Percentiles rank a stretch among this genome's conserved stretches.
These are phyloP conservation scores for Vandiemenella viatica DNA, from an alignment of 2,888 invertebrate species.

Conservation along the genomic window DNA sequence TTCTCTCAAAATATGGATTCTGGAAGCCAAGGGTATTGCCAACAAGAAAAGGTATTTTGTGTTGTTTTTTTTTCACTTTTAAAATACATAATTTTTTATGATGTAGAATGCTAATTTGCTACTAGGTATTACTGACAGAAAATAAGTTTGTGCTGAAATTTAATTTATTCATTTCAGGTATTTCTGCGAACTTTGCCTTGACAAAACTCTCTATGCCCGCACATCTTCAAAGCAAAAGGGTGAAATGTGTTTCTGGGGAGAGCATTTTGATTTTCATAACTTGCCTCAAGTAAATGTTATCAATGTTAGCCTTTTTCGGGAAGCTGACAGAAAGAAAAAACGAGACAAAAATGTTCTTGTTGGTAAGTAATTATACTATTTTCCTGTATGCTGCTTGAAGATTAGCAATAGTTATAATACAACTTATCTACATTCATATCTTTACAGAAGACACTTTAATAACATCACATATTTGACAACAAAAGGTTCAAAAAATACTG, in stretches of 20 bases:
- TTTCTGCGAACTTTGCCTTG: conserved; percentile 83
- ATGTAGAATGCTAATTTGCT: too few relatives aligned
- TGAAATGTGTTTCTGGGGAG: conserved; percentile 91
- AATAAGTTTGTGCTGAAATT: too few relatives aligned
- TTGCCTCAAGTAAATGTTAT: conserved; percentile 63
- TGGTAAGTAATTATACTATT: conserved; percentile 42
- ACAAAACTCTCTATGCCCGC: conserved; percentile 76
- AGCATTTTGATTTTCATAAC: conserved; percentile 80
- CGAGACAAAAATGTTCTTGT: conserved; percentile 75
- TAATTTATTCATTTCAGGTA: conserved; percentile 47
- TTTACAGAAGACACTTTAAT: too few relatives aligned
- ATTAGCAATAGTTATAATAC: too few relatives aligned
- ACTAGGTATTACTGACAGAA: too few relatives aligned
- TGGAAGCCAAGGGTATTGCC: conserved; percentile 83
- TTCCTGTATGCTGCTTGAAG: background rate
- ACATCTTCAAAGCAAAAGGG: conserved; percentile 84
- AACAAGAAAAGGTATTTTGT: conserved; percentile 57
- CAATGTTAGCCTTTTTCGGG: conserved; percentile 76
- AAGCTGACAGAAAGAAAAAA: conserved; percentile 79
- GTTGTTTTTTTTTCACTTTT: too few relatives aligned
- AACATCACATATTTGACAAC: too few relatives aligned
- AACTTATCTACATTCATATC: too few relatives aligned
- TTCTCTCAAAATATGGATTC: conserved; percentile 79
- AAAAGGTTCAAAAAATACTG: too few relatives aligned
- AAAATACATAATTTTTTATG: too few relatives aligned